Percentiles rank a stretch among this genome's conserved stretches.
Conservation (phyloP, 2,113 vertebrate genomes). For the Anser brachyrhynchus region DNA sequence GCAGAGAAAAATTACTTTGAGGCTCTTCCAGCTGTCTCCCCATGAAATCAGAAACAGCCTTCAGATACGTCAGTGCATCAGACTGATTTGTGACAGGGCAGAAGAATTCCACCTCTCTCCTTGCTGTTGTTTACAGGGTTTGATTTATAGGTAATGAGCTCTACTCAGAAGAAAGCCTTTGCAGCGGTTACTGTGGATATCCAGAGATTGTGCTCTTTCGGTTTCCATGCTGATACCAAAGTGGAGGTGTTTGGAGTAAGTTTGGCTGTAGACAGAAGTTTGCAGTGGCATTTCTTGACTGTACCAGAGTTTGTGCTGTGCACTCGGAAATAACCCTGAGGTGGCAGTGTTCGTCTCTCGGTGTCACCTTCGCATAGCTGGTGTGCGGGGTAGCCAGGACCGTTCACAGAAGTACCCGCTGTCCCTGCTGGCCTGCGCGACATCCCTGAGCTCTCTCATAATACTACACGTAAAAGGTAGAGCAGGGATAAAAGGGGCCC, state of each 20-base stretch:
- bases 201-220: not conserved
- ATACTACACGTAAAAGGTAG: not conserved
- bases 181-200: not conserved
- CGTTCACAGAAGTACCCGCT: not conserved
- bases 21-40: conserved; percentile 15
- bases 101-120: not conserved
- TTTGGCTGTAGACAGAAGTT: not conserved
- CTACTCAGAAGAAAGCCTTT: not conserved
- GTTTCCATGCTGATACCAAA: not conserved
- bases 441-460: not conserved
- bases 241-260: not conserved
- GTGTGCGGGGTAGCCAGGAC: fast-evolving
- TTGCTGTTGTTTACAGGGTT: not conserved
- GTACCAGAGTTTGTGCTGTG: not conserved
- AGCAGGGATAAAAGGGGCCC: not conserved
- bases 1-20: conserved; percentile 3
- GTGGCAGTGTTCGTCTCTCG: not conserved
- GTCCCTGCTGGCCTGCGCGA: not conserved
- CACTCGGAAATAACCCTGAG: not conserved
- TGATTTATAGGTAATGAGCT: not conserved
- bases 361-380: not conserved
- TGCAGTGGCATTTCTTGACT: not conserved
- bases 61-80: not conserved
- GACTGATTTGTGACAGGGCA: not conserved
- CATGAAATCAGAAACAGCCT: not conserved